Base-by-base conservation (phyloP, 2,113 vertebrate genomes). In the Pardalotus punctatus region DNA sequence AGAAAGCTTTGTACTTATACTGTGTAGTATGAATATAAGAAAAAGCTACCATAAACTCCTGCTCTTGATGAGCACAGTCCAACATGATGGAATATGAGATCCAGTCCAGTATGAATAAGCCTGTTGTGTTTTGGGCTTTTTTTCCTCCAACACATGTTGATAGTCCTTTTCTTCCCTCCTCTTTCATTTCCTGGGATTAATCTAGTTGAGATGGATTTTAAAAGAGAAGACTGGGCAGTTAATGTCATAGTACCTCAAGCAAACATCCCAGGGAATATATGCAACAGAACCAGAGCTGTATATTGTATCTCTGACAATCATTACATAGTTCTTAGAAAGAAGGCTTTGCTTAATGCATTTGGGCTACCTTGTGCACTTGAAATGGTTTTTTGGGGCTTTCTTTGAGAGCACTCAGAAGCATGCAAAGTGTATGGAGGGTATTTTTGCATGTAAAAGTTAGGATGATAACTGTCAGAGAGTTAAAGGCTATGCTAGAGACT, bases 11-110 rank as follows among this genome's bases (percentile, higher is more conserved):
- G 53, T 80, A 66, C 58, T 79, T 81, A 64, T 69, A 50, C 70
- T 91, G 33, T 47, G n/a, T 28, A 10, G 64, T 36, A 61, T 43
- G 51, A 66, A 47, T 47, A 23, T 45, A 71, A 87, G 70, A 76
- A 94, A 78, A 61, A 90, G 74, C 73, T 83, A 54, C 20, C 8
- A 51, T 77, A 64, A 89, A 88, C 56, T 77, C 18, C 64, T 94
- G 62, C 82, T 91, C 50, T 76, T 83, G 84, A 78, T 90, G 82
- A 93, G 82, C 62, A 62, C 16, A 77, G 81, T 73, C 58, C 45
- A 87, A 15, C 47, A 22, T 19, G 78, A 69, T 76, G 70, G 93
- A 93, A 93, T 95, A 85, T 57, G 94, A 93, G 71, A 92, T 71
- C 35, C n/a, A 83, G 38, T 54, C 1, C 3, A 58, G 58, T 51